Conservation (phyloP, 2,888 invertebrate species). For the Watsonalla binaria region DNA sequence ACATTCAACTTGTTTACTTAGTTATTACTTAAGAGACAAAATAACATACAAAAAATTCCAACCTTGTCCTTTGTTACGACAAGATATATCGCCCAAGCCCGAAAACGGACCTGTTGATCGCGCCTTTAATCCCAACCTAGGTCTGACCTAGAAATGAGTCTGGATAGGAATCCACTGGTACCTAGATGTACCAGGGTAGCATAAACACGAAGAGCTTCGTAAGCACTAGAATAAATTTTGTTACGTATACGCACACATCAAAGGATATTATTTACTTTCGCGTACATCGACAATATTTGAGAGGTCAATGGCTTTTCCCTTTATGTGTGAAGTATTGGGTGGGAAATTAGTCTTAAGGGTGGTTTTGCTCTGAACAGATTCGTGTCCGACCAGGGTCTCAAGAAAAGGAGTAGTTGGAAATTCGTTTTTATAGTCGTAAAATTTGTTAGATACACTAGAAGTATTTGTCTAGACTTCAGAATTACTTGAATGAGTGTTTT, state of each 20-base stretch:
- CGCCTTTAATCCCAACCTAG: constrained; percentile 9
- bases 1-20: not conserved
- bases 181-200: constrained; percentile 68
- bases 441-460: too few relatives aligned
- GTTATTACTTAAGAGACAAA: not conserved
- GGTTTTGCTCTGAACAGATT: not conserved
- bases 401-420: not conserved
- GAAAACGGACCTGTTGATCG: constrained; percentile 1
- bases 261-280: constrained; percentile 2
- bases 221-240: constrained; percentile 51
- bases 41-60: not conserved
- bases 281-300: constrained; percentile 6
- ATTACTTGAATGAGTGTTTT: too few relatives aligned
- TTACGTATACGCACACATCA: constrained; percentile 24
- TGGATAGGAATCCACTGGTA: constrained; percentile 46
- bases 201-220: constrained; percentile 38
- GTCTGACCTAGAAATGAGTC: constrained; percentile 31
- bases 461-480: too few relatives aligned
- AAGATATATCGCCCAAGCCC: not conserved
- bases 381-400: not conserved
- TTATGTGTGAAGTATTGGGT: not conserved
- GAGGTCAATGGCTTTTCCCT: constrained; percentile 3
- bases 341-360: not conserved
- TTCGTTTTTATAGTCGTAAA: not conserved
- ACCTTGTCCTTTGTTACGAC: not conserved